Evolutionary conservation across 2,113 vertebrate species (phyloP), one percentile per base, ranked within the genome.

Genomic region (Xyrauchen texanus): DNA sequence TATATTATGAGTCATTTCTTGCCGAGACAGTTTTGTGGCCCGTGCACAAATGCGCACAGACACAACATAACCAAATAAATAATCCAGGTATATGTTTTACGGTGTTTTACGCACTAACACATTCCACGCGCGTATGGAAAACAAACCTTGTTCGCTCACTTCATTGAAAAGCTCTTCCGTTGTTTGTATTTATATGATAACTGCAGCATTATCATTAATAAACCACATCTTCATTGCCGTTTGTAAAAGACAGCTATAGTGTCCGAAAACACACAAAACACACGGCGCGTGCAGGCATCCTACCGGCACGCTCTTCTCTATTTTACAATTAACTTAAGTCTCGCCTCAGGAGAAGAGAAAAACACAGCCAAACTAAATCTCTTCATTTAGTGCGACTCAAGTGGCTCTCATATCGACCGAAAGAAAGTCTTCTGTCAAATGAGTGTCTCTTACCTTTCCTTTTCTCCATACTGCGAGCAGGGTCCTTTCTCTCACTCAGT

Each of bases 401-500:
- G 10, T 44, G 21, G 9, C 5, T n/a, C 16, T 44, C 5, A 58
- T 6, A 71, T 6, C 0, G 12, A 15, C 13, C 7, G 7, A 55
- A 45, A 16, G 6, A 34, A 12, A 65, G 49, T 53, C 21, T 15
- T 44, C 10, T 51, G 21, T 58, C 42, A 46, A 44, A 34, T 42
- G 15, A 34, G 1, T 77, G 15, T 16, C 52, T 51, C 85, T 87
- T 86, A 88, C 87, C 87, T 87, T 83, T 88, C 63, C 81, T 79
- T 78, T 84, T 87, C 67, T 87, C 86, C 87, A 88, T 88, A 68
- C 68, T 78, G 78, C 45, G 49, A 46, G 55, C 53, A 42, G 84
- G 10, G 55, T 80, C 61, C 61, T 71, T 69, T 66, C 21, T 79
- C 53, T 82, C 74, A 78, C 79, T 79, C 84, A 58, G 51, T 72